phyloP scores from a whole-genome alignment of 2,797 vertebrate species.

The Sebastolobus altivelis region DNA sequence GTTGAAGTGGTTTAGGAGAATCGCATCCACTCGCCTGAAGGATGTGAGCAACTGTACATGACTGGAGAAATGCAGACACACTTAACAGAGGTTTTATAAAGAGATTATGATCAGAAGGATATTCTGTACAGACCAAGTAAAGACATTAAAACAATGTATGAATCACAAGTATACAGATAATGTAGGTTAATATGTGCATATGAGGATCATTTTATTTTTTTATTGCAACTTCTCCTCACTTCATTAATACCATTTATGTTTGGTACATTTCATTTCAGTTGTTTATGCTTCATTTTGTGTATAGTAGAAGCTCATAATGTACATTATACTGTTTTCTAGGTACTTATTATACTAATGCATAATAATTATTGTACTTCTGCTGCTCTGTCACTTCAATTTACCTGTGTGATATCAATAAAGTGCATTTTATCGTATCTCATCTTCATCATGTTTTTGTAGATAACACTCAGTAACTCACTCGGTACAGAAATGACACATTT shows the following conservation, averaged over 20 bases:
- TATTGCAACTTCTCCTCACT: too few relatives aligned
- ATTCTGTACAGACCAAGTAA: background rate
- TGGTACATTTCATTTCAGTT: background rate
- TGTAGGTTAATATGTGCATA: too few relatives aligned
- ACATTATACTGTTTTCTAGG: background rate
- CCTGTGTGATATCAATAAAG: background rate
- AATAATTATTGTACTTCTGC: background rate
- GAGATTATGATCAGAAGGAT: background rate
- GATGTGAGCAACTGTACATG: slow-evolving; percentile 30
- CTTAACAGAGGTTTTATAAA: background rate
- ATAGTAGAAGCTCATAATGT: background rate
- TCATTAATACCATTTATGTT: background rate
- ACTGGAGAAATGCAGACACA: slow-evolving; percentile 5
- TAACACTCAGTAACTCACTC: background rate
- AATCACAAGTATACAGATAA: background rate
- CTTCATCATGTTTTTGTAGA: background rate
- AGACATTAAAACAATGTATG: background rate
- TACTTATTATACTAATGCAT: background rate
- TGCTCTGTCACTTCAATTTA: background rate
- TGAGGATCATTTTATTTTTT: background rate
- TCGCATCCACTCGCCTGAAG: slow-evolving; percentile 40
- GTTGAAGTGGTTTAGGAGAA: slow-evolving; percentile 52
- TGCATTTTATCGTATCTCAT: background rate
- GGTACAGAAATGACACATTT: background rate
- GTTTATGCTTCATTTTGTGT: background rate